Evolutionary conservation across 1,140 invertebrate species (phyloP).

Genomic region (Chlorops oryzae): DNA sequence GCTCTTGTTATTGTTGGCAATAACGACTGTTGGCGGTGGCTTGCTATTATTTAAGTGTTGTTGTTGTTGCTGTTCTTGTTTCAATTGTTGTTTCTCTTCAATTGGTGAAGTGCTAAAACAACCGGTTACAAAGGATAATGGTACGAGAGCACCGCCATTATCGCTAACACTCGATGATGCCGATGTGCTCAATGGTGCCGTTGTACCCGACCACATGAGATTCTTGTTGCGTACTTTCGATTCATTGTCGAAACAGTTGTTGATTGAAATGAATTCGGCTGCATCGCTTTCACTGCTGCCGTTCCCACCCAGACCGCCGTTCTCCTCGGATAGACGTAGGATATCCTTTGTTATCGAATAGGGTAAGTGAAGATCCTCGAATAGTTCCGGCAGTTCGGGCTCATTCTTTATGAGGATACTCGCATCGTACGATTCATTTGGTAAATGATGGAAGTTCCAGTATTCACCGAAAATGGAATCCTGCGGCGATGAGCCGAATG

Average conservation of each 20-base stretch:
- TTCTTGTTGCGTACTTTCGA: conserved; percentile 26
- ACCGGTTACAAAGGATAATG: conserved; percentile 4
- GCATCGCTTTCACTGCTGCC: neutral
- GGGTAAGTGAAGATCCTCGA: conserved; percentile 11
- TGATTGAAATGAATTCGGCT: no score
- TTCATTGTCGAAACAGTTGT: no score
- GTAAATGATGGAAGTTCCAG: no score
- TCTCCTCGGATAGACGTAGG: conserved; percentile 6
- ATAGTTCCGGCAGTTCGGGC: conserved; percentile 12
- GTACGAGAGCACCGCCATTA: conserved; percentile 2
- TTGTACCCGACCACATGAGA: conserved; percentile 30
- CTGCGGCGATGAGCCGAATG: conserved; percentile 12
- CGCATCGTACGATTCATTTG: no score
- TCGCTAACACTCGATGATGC: conserved; percentile 7
- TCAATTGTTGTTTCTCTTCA: neutral
- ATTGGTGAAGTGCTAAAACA: neutral
- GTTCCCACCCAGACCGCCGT: no score
- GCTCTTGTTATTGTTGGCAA: conserved; percentile 9
- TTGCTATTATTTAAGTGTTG: neutral
- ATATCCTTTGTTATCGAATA: neutral
- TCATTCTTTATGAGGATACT: no score
- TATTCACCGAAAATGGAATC: no score
- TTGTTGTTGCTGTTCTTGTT: conserved; percentile 6
- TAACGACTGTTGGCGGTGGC: conserved; percentile 9
- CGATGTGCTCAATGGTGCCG: conserved; percentile 5